Conservation (phyloP, 2,888 invertebrate species). For the Pedicia rivosa region DNA sequence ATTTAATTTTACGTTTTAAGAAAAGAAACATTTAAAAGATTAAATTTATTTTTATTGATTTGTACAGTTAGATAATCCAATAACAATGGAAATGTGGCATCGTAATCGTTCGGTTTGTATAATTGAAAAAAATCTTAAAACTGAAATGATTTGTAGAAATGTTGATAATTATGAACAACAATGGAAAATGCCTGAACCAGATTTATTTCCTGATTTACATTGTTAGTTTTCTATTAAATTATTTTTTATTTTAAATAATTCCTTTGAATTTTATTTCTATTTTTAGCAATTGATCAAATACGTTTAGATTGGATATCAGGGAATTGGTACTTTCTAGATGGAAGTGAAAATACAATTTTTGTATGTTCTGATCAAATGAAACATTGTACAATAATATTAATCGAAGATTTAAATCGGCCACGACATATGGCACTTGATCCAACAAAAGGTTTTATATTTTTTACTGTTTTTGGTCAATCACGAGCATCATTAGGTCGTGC, state of each 20-base stretch:
- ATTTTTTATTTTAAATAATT: not conserved
- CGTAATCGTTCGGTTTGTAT: conserved; percentile 53
- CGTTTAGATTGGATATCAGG: conserved; percentile 71
- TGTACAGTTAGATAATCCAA: conserved; percentile 26
- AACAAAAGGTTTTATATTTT: conserved; percentile 35
- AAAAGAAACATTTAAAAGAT: too few species aligned
- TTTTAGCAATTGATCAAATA: conserved; percentile 53
- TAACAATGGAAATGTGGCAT: conserved; percentile 47
- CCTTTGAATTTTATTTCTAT: conserved; percentile 8
- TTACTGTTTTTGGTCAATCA: conserved; percentile 9
- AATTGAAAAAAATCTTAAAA: conserved; percentile 45
- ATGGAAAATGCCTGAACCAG: conserved; percentile 41
- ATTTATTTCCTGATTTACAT: conserved; percentile 42
- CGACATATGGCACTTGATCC: conserved; percentile 68
- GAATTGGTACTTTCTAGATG: conserved; percentile 75
- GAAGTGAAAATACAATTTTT: conserved; percentile 49
- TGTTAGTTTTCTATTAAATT: not conserved
- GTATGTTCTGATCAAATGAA: conserved; percentile 45
- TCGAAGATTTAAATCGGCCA: conserved; percentile 47
- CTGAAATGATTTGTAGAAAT: conserved; percentile 43
- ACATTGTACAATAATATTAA: conserved; percentile 53
- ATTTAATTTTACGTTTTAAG: too few species aligned
- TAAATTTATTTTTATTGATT: too few species aligned
- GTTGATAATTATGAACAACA: conserved; percentile 43
- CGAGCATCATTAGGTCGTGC: conserved; percentile 38